phyloP scores from a whole-genome alignment of 1,140 invertebrate species.

The Onthophagus taurus region DNA sequence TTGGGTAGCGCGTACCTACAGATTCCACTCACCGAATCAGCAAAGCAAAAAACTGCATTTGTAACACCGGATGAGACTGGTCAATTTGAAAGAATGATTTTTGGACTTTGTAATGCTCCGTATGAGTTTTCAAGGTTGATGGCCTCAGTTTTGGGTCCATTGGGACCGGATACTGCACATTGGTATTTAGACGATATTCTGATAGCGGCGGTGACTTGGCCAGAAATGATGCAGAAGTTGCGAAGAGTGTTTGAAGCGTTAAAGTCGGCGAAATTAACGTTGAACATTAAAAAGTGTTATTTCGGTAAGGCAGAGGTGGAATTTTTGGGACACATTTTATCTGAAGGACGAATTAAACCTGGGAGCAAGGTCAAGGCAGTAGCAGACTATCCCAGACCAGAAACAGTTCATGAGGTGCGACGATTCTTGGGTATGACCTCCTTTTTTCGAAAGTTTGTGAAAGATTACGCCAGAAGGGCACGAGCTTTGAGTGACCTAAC shows the following conservation, averaged over 20 bases:
- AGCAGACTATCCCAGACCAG: neutral
- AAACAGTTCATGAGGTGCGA: neutral
- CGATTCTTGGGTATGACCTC: conserved; percentile 26
- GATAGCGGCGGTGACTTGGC: conserved; percentile 19
- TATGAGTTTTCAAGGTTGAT: conserved; percentile 24
- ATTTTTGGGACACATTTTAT: conserved; percentile 10
- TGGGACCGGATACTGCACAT: conserved; percentile 20
- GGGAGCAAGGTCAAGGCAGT: neutral
- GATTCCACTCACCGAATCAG: conserved; percentile 16
- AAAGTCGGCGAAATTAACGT: conserved; percentile 15
- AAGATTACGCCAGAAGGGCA: conserved; percentile 21
- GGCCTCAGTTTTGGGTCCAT: conserved; percentile 20
- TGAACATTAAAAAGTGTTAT: conserved; percentile 10
- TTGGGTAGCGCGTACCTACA: conserved; percentile 22
- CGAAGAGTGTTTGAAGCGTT: conserved; percentile 17
- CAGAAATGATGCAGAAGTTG: conserved; percentile 20
- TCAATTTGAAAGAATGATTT: conserved; percentile 37
- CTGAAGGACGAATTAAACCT: conserved; percentile 5
- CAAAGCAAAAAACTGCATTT: conserved; percentile 28
- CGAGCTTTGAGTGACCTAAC: conserved; percentile 16
- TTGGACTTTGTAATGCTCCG: conserved; percentile 32
- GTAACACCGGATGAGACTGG: conserved; percentile 33
- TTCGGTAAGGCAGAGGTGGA: neutral
- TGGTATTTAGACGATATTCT: conserved; percentile 25
- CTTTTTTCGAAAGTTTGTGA: conserved; percentile 26